These are phyloP conservation scores for Mizuhopecten yessoensis DNA, from an alignment of 1,140 invertebrate genomes.

Conservation along the genomic window DNA sequence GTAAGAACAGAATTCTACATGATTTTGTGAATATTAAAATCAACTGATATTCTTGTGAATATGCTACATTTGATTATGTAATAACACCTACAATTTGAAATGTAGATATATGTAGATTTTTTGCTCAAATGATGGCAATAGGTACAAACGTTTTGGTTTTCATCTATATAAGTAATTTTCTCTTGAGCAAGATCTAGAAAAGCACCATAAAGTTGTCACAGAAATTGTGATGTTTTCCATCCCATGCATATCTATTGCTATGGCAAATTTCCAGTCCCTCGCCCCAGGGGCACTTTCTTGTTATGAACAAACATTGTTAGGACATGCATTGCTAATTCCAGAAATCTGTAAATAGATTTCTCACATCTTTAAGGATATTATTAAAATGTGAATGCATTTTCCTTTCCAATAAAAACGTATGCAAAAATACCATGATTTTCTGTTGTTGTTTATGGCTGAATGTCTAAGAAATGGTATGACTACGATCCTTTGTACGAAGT, in stretches of 20 bases:
- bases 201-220: neutral
- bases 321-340: conserved; percentile 38
- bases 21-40: no score
- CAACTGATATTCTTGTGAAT: no score
- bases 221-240: neutral
- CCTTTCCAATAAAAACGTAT: conserved; percentile 37
- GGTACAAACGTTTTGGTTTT: neutral
- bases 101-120: neutral
- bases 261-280: conserved; percentile 30
- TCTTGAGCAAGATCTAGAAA: neutral
- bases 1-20: neutral
- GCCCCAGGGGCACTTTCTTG: neutral
- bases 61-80: neutral
- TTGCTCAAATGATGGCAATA: neutral
- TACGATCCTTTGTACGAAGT: no score
- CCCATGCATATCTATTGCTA: conserved; percentile 5
- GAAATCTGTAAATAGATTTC: conserved; percentile 30
- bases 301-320: conserved; percentile 14
- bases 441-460: neutral
- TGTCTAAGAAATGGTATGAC: neutral
- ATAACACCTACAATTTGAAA: neutral
- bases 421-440: neutral
- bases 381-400: conserved; percentile 40
- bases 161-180: neutral
- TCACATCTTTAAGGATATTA: neutral